Evolutionary conservation across 2,797 vertebrate species (phyloP), one percentile per base, ranked within the genome.

Genomic region (Thalassophryne amazonica): DNA sequence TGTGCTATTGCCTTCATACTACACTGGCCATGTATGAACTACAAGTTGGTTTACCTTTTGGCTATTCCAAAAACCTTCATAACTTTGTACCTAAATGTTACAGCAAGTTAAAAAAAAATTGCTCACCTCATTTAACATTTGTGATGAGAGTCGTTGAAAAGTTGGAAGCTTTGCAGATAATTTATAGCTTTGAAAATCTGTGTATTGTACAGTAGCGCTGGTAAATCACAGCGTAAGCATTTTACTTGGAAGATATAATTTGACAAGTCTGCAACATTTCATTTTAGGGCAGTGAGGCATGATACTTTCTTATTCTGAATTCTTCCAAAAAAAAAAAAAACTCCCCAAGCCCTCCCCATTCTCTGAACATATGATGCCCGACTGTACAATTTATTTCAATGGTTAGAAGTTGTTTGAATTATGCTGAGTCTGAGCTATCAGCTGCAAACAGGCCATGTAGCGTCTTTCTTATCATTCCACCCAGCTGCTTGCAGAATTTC

Each of bases 351-450:
- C n/a, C n/a, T 65, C 58, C 64, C 56, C n/a, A n/a, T n/a, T n/a
- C 39, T 63, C 71, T 59, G 69, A 76, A 63, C 78, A 60, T 67
- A 62, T 76, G 75, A 84, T 69, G 81, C 78, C 63, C 64, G 67
- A 82, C 76, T 68, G 62, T 80, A 79, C 64, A 74, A 80, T 82
- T 83, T 78, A 85, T 87, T 85, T 75, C 63, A 88, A 81, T 82
- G 42, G 63, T 74, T 78, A 65, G 55, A 76, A 86, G 81, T 84
- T 87, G 79, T 86, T 84, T 86, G 80, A 90, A 89, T 82, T 86
- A 79, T 78, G 78, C 87, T 78, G 86, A 85, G 82, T 76, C 76
- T 73, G 67, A 78, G 61, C 88, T 89, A 89, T 91, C 88, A 76
- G 80, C 81, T 47, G 45, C 60, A 59, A 77, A 72, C 89, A 88